Evolutionary conservation across 2,797 vertebrate species (phyloP).

Genomic region (Pangasius sanitwongsei): DNA sequence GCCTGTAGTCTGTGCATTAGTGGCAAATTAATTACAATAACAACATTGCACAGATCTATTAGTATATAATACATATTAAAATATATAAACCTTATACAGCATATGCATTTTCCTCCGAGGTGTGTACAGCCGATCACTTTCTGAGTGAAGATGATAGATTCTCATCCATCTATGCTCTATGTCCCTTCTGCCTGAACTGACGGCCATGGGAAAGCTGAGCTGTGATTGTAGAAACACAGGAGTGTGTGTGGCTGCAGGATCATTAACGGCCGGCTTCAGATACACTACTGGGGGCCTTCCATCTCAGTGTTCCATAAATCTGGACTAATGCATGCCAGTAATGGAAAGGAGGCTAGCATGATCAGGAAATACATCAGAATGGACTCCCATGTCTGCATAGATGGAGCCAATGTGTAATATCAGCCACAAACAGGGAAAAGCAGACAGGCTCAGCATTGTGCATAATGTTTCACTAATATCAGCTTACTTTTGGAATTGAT

Average conservation of each 20-base stretch:
- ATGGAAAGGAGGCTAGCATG: background rate
- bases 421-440: background rate
- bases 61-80: background rate
- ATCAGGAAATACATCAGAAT: background rate
- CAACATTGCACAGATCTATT: background rate
- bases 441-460: background rate
- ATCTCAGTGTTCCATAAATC: conserved; percentile 3
- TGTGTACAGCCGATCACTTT: background rate
- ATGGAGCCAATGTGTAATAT: background rate
- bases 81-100: background rate
- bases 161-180: background rate
- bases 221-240: background rate
- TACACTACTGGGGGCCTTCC: background rate
- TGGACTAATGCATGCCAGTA: background rate
- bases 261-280: conserved; percentile 2
- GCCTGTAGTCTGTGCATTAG: background rate
- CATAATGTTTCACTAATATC: background rate
- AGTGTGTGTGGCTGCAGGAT: background rate
- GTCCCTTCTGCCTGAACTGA: background rate
- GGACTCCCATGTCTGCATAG: background rate
- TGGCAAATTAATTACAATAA: background rate
- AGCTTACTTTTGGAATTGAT: background rate
- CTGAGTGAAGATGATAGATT: background rate
- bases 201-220: background rate
- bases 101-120: background rate